Evolutionary conservation across 2,888 invertebrate genomes (phyloP).

Genomic region (Philaethria dido): DNA sequence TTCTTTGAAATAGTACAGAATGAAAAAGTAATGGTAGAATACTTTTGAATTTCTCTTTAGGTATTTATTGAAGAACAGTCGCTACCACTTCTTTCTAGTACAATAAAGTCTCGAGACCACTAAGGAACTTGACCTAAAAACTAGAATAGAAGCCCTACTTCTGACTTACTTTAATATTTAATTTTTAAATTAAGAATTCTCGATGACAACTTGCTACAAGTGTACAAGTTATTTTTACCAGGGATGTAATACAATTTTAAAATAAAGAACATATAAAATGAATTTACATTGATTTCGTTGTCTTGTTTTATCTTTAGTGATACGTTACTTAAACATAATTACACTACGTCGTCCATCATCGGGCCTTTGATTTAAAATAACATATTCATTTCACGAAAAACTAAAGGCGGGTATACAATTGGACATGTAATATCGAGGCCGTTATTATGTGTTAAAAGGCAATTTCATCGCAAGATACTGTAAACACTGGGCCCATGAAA

Average conservation of each 20-base stretch:
- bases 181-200: slow-evolving; percentile 19
- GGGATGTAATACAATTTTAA: background rate
- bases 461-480: slow-evolving; percentile 38
- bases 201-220: slow-evolving; percentile 1
- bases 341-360: background rate
- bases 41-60: slow-evolving; percentile 14
- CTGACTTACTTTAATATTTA: slow-evolving; percentile 24
- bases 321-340: background rate
- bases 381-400: slow-evolving; percentile 2
- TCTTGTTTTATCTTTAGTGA: background rate
- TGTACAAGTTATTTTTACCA: background rate
- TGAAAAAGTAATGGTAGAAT: slow-evolving; percentile 11
- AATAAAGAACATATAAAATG: background rate
- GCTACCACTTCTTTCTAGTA: slow-evolving; percentile 22
- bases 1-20: slow-evolving; percentile 12
- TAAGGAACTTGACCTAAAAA: slow-evolving; percentile 28
- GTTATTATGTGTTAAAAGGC: slow-evolving; percentile 38
- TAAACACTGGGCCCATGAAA: slow-evolving; percentile 40
- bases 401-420: slow-evolving; percentile 14
- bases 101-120: slow-evolving; percentile 27
- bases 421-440: slow-evolving; percentile 20
- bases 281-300: background rate
- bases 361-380: slow-evolving; percentile 10
- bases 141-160: slow-evolving; percentile 23
- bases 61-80: slow-evolving; percentile 28